These are phyloP conservation scores for Sus scrofa DNA, from an alignment of 2,113 vertebrate genomes.

Conservation along the genomic window DNA sequence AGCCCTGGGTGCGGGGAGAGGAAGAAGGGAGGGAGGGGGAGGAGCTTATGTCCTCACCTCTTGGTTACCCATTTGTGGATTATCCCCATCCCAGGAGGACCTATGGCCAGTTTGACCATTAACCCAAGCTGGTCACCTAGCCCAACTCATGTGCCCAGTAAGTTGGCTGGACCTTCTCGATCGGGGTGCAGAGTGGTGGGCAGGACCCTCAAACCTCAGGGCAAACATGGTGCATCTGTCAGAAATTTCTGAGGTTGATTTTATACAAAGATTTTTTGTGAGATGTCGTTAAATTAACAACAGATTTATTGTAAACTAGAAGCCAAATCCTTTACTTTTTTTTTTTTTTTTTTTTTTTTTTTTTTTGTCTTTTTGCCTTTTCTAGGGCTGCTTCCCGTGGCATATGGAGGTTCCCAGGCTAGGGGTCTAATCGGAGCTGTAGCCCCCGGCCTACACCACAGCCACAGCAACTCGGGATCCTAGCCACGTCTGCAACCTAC, in stretches of 20 bases:
- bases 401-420: too few species aligned
- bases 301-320: slow-evolving; percentile 59
- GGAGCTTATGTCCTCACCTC: neutral
- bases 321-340: too few species aligned
- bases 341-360: too few species aligned
- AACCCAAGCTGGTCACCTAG: neutral
- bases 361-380: too few species aligned
- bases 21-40: accelerated
- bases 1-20: neutral
- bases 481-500: too few species aligned
- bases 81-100: neutral
- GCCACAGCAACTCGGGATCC: too few species aligned
- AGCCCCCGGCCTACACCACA: too few species aligned
- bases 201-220: neutral
- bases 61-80: neutral
- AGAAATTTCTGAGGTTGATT: slow-evolving; percentile 35
- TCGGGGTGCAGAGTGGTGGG: neutral
- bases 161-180: neutral
- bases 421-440: too few species aligned
- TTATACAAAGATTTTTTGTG: slow-evolving; percentile 9
- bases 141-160: neutral
- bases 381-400: too few species aligned
- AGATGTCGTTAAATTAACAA: slow-evolving; percentile 58
- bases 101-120: neutral
- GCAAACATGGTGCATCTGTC: neutral